These are phyloP conservation scores for Oryctes rhinoceros DNA, from an alignment of 1,140 invertebrate species.

Conservation along the genomic window DNA sequence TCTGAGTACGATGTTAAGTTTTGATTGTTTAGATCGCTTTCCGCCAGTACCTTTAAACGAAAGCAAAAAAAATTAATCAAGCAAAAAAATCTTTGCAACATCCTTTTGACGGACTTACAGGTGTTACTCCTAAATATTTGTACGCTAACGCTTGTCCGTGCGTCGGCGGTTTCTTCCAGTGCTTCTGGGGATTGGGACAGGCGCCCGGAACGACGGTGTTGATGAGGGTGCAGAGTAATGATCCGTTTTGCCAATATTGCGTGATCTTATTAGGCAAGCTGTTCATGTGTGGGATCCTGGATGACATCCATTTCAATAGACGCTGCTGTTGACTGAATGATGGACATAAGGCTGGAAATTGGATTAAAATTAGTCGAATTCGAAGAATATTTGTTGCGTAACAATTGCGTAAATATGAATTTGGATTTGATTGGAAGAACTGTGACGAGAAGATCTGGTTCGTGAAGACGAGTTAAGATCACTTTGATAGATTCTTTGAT, in stretches of 20 bases:
- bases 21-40: conserved; percentile 63
- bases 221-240: conserved; percentile 66
- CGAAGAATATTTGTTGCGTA: neutral
- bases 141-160: conserved; percentile 67
- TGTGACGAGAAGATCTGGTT: too few species aligned
- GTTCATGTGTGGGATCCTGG: conserved; percentile 50
- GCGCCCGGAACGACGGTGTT: conserved; percentile 66
- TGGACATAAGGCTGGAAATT: conserved; percentile 53
- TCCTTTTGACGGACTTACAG: conserved; percentile 58
- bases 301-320: conserved; percentile 54
- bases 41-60: conserved; percentile 64
- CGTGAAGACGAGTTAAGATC: too few species aligned
- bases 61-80: conserved; percentile 20
- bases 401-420: too few species aligned
- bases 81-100: neutral
- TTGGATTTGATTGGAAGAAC: too few species aligned
- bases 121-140: conserved; percentile 66
- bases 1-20: conserved; percentile 62
- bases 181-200: conserved; percentile 64
- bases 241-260: conserved; percentile 66
- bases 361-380: neutral
- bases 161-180: conserved; percentile 62
- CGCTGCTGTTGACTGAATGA: conserved; percentile 53
- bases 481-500: too few species aligned
- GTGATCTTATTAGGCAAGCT: conserved; percentile 51